Percentiles rank a stretch among this genome's conserved stretches.
Conservation (phyloP, 1,140 invertebrate species). For the Drosophila ogumai region DNA sequence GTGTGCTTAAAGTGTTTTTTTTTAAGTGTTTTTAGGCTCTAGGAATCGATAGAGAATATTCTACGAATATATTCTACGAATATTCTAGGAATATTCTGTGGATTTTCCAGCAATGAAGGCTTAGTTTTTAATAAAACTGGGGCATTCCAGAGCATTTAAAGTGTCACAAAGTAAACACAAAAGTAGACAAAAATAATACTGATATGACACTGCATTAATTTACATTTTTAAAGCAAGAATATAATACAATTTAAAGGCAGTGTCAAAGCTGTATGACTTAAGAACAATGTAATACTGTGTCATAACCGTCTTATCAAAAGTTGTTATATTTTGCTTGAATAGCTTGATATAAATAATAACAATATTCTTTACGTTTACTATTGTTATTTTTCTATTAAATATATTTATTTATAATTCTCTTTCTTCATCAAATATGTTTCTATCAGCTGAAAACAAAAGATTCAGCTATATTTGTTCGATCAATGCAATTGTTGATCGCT, state of each 20-base stretch:
- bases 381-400: background rate
- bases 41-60: background rate
- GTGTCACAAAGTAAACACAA: background rate
- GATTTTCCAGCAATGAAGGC: background rate
- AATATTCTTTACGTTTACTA: too few species aligned
- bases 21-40: background rate
- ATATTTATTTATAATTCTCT: background rate
- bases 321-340: background rate
- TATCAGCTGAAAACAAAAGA: constrained; percentile 19
- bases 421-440: background rate
- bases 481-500: constrained; percentile 7
- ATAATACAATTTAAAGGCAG: too few species aligned
- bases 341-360: too few species aligned
- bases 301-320: background rate
- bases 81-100: background rate
- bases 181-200: background rate
- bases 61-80: background rate
- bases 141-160: background rate
- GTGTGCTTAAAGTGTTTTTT: constrained; percentile 4
- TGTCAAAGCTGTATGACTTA: background rate
- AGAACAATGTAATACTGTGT: background rate
- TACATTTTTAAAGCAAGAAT: too few species aligned
- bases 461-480: constrained; percentile 16
- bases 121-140: background rate
- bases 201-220: too few species aligned